phyloP scores from a whole-genome alignment of 1,140 invertebrate genomes.

The Caenorhabditis latens region DNA sequence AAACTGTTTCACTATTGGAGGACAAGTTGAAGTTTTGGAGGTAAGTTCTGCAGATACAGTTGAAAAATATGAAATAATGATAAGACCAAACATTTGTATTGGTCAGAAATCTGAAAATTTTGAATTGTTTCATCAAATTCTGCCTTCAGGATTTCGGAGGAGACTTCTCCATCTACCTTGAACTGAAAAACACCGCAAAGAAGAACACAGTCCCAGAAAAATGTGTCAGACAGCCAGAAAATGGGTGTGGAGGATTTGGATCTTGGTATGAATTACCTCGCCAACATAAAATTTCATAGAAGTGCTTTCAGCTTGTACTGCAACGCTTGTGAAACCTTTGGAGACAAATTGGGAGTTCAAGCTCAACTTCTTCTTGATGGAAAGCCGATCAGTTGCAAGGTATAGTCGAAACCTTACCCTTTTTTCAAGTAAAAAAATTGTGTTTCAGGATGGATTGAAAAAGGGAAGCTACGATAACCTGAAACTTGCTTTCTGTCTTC shows the following conservation, averaged over 20 bases:
- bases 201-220: constrained; percentile 75
- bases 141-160: constrained; percentile 74
- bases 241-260: constrained; percentile 77
- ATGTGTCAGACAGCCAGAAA: constrained; percentile 72
- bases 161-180: constrained; percentile 77
- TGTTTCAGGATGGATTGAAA: constrained; percentile 67
- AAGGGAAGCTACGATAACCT: constrained; percentile 76
- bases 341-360: constrained; percentile 70
- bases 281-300: not conserved
- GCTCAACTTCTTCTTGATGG: constrained; percentile 76
- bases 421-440: not conserved
- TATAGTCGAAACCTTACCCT: not conserved
- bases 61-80: too few relatives aligned
- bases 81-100: too few relatives aligned
- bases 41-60: not conserved
- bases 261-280: constrained; percentile 69
- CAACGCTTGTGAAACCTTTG: constrained; percentile 75
- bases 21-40: constrained; percentile 70
- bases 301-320: constrained; percentile 74
- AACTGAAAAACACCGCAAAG: constrained; percentile 73
- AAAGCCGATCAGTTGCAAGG: constrained; percentile 73
- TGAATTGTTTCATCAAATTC: too few relatives aligned
- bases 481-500: constrained; percentile 76
- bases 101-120: not conserved
- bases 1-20: constrained; percentile 75